Percentiles rank a stretch among this genome's conserved stretches.
These are phyloP conservation scores for Calameuta filiformis DNA, from an alignment of 2,888 invertebrate species.

Conservation along the genomic window DNA sequence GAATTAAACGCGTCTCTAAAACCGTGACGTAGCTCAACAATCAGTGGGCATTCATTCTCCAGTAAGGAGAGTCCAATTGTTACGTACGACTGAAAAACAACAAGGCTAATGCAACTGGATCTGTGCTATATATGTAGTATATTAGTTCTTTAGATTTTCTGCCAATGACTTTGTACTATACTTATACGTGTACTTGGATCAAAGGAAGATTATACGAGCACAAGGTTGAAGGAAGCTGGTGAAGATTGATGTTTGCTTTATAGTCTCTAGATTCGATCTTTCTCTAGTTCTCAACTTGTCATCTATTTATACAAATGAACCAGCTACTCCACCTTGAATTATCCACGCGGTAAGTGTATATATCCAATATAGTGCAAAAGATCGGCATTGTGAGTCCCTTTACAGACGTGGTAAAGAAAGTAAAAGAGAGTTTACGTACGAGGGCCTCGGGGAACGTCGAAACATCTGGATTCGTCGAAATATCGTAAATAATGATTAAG, in stretches of 20 bases:
- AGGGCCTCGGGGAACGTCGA: neutral
- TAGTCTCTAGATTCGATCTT: neutral
- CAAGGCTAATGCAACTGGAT: neutral
- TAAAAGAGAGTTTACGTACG: neutral
- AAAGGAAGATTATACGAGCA: neutral
- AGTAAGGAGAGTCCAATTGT: conserved; percentile 21
- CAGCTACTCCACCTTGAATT: neutral
- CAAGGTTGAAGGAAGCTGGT: neutral
- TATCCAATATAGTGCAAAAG: neutral
- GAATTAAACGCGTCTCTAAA: conserved; percentile 22
- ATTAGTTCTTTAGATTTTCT: neutral
- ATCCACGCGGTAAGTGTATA: neutral
- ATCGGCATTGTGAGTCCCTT: neutral
- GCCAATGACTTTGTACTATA: neutral
- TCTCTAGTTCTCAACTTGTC: neutral
- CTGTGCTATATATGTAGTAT: neutral
- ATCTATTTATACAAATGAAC: neutral
- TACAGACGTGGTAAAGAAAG: neutral
- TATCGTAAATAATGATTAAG: neutral
- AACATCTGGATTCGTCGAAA: neutral
- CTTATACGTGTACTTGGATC: neutral
- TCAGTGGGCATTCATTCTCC: conserved; percentile 24
- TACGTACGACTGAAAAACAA: conserved; percentile 16
- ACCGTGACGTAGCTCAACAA: conserved; percentile 27
- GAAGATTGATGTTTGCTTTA: neutral